phyloP scores from a whole-genome alignment of 2,113 vertebrate genomes.

The Phalacrocorax pelagicus region DNA sequence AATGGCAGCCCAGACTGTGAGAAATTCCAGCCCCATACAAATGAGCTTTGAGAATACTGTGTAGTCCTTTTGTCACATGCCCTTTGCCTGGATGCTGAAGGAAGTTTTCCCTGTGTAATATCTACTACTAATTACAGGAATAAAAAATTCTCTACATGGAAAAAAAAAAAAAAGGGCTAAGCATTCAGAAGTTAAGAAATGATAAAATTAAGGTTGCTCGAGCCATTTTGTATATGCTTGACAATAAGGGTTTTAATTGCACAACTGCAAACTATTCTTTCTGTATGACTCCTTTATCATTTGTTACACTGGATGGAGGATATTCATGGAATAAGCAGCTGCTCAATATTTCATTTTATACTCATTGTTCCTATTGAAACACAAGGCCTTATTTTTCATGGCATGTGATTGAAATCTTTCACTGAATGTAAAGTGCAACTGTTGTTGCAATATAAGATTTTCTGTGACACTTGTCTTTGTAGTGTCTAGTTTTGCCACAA shows the following conservation, averaged over 20 bases:
- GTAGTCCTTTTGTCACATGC: not conserved
- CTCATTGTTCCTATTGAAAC: not conserved
- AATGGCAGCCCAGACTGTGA: slow-evolving; percentile 10
- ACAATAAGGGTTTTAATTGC: not conserved
- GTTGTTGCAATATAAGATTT: not conserved
- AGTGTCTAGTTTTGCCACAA: not conserved
- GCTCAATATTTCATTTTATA: not conserved
- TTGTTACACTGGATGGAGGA: not conserved
- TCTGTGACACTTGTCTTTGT: not conserved
- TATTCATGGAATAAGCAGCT: not conserved
- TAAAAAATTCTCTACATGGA: not conserved
- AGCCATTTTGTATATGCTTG: not conserved
- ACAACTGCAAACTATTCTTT: not conserved
- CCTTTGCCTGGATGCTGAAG: not conserved
- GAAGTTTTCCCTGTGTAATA: not conserved
- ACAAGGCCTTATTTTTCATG: not conserved
- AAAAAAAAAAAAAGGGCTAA: not conserved
- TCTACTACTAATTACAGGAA: not conserved
- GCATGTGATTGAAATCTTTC: not conserved
- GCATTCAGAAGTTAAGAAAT: not conserved
- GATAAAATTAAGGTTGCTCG: not conserved
- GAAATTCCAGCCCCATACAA: slow-evolving; percentile 30
- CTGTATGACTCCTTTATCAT: not conserved
- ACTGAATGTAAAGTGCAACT: not conserved
- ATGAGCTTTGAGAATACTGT: slow-evolving; percentile 14